phyloP scores from a whole-genome alignment of 2,888 invertebrate genomes.

The Margaritifera margaritifera region DNA sequence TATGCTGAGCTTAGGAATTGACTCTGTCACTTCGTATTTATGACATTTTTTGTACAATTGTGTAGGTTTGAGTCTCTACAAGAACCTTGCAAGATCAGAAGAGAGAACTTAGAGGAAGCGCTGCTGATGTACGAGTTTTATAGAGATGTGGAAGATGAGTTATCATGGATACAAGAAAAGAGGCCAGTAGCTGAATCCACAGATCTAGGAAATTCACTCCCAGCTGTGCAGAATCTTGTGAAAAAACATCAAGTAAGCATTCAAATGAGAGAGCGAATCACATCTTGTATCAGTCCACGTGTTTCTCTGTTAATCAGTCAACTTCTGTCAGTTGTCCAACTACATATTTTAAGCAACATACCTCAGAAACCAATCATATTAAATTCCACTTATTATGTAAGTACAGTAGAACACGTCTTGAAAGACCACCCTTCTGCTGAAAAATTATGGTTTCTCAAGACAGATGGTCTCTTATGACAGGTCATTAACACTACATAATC shows the following conservation, averaged over 20 bases:
- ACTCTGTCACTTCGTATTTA: too few relatives aligned
- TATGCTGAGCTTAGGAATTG: too few relatives aligned
- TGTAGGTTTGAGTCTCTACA: constrained; percentile 84
- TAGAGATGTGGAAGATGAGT: constrained; percentile 92
- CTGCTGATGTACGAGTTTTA: constrained; percentile 90
- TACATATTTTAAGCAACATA: neutral
- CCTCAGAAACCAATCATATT: too few relatives aligned
- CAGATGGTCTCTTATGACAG: too few relatives aligned
- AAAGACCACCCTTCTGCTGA: too few relatives aligned
- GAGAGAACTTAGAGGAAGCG: constrained; percentile 94
- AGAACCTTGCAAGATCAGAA: constrained; percentile 91
- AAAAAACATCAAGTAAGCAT: constrained; percentile 87
- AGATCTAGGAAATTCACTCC: constrained; percentile 80
- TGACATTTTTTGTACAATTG: constrained; percentile 24
- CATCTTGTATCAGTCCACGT: neutral
- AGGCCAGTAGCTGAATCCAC: constrained; percentile 82
- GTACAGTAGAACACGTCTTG: too few relatives aligned
- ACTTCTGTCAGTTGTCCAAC: neutral
- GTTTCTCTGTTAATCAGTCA: neutral
- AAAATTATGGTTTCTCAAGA: too few relatives aligned
- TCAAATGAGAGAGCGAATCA: neutral
- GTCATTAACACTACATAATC: too few relatives aligned
- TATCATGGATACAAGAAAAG: constrained; percentile 90
- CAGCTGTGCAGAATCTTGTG: constrained; percentile 88
- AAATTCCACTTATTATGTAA: too few relatives aligned